These are phyloP conservation scores for Cirrhinus molitorella DNA, from an alignment of 2,797 vertebrate species.

Conservation along the genomic window DNA sequence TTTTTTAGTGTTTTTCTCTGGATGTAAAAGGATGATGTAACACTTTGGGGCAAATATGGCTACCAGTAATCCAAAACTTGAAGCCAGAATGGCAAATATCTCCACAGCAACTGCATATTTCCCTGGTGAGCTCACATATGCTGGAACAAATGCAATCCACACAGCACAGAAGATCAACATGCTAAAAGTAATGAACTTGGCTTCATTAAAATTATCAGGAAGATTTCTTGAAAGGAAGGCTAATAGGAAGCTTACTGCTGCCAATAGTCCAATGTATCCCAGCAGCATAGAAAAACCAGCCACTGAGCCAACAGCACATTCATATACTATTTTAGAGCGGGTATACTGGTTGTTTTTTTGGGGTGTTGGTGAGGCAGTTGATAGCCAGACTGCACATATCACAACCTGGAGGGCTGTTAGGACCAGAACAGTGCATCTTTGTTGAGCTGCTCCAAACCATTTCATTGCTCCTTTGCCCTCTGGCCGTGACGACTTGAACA, in stretches of 20 bases:
- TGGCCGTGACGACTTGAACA: constrained; percentile 67
- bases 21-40: constrained; percentile 67
- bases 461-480: neutral
- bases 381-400: constrained; percentile 5
- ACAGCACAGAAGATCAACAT: constrained; percentile 69
- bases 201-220: constrained; percentile 55
- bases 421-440: constrained; percentile 10
- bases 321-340: constrained; percentile 72
- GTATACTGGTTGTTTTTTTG: neutral
- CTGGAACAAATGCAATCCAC: constrained; percentile 68
- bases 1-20: constrained; percentile 70
- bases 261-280: constrained; percentile 44
- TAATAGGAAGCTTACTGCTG: neutral
- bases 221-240: constrained; percentile 56
- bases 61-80: constrained; percentile 65
- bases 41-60: constrained; percentile 72
- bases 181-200: constrained; percentile 71
- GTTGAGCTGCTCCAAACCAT: constrained; percentile 21
- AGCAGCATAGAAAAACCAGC: constrained; percentile 62
- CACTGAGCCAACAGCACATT: constrained; percentile 66
- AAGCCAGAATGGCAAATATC: constrained; percentile 69
- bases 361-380: constrained; percentile 12
- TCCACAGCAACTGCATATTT: constrained; percentile 70
- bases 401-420: constrained; percentile 4
- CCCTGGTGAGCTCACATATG: constrained; percentile 69